Conservation (phyloP, 2,797 vertebrate genomes). For the Crenichthys baileyi region DNA sequence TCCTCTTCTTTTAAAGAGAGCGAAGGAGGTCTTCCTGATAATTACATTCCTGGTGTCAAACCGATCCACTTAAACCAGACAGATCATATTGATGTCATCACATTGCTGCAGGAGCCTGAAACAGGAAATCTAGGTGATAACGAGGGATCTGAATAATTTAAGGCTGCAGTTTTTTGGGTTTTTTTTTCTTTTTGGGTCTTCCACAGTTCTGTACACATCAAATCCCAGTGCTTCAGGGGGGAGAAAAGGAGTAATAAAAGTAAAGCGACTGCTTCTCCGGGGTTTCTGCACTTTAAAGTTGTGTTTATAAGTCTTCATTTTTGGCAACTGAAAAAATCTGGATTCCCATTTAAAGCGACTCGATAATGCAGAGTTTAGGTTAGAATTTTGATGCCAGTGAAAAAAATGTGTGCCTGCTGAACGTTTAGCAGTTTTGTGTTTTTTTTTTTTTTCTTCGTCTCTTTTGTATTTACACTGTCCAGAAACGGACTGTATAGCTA, state of each 20-base stretch:
- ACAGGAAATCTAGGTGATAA: neutral
- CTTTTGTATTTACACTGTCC: conserved; percentile 81
- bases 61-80: neutral
- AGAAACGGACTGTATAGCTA: conserved; percentile 48
- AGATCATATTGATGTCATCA: neutral
- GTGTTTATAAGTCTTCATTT: conserved; percentile 68
- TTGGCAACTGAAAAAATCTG: conserved; percentile 80
- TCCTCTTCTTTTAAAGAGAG: neutral
- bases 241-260: conserved; percentile 26
- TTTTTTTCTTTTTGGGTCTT: neutral
- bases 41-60: neutral
- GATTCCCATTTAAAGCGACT: conserved; percentile 60
- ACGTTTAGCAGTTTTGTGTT: conserved; percentile 59
- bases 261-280: conserved; percentile 27
- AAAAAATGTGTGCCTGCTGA: conserved; percentile 74
- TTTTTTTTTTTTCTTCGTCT: conserved; percentile 55
- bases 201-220: conserved; percentile 4
- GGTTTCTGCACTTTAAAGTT: conserved; percentile 87
- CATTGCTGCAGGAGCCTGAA: neutral
- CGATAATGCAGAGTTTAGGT: conserved; percentile 41
- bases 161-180: neutral
- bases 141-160: neutral
- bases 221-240: conserved; percentile 11
- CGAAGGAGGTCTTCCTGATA: neutral
- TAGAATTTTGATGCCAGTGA: conserved; percentile 52